Evolutionary conservation across 30 jellyfish, hydroid and myxozoan species (phyloP).

Genomic region (Mastigias papua): DNA sequence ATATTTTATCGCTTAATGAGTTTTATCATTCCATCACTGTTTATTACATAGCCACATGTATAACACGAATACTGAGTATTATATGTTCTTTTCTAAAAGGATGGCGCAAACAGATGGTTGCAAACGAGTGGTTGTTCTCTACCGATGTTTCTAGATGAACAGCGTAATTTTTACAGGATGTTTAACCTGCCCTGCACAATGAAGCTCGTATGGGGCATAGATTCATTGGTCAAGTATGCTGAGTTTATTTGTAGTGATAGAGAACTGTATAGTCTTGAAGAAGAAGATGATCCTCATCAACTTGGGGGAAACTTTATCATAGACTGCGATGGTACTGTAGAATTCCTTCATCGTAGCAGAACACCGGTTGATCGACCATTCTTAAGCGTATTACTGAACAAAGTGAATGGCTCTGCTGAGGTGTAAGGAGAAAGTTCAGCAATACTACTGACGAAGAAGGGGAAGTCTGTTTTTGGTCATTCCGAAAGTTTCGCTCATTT

Average conservation of each 20-base stretch:
- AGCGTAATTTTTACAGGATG: conserved; percentile 71
- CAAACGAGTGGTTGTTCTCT: conserved; percentile 67
- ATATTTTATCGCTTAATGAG: too few relatives aligned
- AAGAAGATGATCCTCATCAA: conserved; percentile 92
- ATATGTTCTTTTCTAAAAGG: conserved; percentile 28
- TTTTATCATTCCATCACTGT: too few relatives aligned
- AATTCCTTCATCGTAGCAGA: conserved; percentile 68
- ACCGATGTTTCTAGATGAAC: conserved; percentile 74
- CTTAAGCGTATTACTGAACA: conserved; percentile 11
- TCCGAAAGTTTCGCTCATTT: too few relatives aligned
- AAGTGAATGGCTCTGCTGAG: background rate
- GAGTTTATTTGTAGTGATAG: conserved; percentile 69
- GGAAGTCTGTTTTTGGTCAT: too few relatives aligned
- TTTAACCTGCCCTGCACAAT: conserved; percentile 68
- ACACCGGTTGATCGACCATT: conserved; percentile 85
- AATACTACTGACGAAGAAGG: too few relatives aligned
- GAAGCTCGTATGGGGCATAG: conserved; percentile 77
- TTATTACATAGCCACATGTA: too few relatives aligned
- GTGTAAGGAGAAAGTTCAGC: too few relatives aligned
- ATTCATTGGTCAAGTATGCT: conserved; percentile 72
- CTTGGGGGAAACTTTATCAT: conserved; percentile 92
- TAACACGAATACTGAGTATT: too few relatives aligned
- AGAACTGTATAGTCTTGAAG: conserved; percentile 65
- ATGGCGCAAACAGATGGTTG: conserved; percentile 73
- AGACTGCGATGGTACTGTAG: conserved; percentile 34